Conservation (phyloP, 2,113 vertebrate genomes). For the Odocoileus virginianus region DNA sequence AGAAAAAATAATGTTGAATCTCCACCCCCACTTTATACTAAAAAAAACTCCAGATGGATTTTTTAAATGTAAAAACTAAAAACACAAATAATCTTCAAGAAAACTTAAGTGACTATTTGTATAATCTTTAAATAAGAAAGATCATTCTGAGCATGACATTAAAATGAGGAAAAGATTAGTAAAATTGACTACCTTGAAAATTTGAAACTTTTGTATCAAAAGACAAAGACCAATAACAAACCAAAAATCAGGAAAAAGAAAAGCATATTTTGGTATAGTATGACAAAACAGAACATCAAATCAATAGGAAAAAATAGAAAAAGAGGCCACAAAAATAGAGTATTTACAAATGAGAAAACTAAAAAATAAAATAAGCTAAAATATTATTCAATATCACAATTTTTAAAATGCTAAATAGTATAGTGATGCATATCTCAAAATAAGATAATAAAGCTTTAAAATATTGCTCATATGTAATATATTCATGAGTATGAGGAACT, state of each 20-base stretch:
- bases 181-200: background rate
- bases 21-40: background rate
- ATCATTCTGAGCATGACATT: background rate
- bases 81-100: background rate
- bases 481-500: background rate
- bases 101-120: background rate
- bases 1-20: background rate
- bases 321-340: background rate
- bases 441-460: background rate
- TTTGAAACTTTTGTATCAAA: background rate
- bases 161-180: background rate
- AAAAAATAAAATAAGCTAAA: background rate
- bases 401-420: background rate
- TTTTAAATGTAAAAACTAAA: background rate
- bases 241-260: background rate
- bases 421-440: background rate
- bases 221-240: background rate
- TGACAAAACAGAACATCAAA: background rate
- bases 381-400: background rate
- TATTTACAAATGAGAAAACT: slow-evolving; percentile 1
- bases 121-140: background rate
- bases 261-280: background rate
- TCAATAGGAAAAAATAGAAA: background rate
- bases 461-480: background rate
- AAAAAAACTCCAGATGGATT: background rate